A percentile compares a stretch with the other conserved stretches of the same genome.
phyloP scores from a whole-genome alignment of 64 coral and sea anemone species.

The Stichodactyla helianthus region DNA sequence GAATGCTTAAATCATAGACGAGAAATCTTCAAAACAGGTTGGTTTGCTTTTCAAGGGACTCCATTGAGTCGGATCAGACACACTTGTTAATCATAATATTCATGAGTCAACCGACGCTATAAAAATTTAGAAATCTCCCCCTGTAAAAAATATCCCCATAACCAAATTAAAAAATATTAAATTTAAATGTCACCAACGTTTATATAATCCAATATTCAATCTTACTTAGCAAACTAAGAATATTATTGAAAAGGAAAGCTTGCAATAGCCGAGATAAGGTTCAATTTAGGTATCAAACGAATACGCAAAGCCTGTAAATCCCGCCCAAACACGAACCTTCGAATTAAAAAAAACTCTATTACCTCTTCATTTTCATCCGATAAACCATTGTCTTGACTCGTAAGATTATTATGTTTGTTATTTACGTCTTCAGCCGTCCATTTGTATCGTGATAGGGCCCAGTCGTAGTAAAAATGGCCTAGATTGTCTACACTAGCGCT shows the following conservation, averaged over 20 bases:
- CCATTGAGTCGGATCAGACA: not conserved
- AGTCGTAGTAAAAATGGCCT: conserved; percentile 81
- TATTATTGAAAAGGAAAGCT: not conserved
- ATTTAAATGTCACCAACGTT: not conserved
- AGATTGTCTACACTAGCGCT: conserved; percentile 37
- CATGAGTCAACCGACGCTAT: not conserved
- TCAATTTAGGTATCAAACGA: not conserved
- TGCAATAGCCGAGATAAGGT: not conserved
- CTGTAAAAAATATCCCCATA: not conserved
- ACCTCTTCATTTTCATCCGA: conserved; percentile 19
- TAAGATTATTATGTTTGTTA: not conserved
- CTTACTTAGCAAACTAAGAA: not conserved
- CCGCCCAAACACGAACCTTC: not conserved
- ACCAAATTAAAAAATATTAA: not conserved
- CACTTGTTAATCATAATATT: not conserved
- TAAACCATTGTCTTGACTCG: not conserved
- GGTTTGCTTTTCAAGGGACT: not conserved
- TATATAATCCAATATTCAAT: not conserved
- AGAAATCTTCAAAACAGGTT: not conserved
- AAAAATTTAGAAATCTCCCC: not conserved
- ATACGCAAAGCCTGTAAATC: not conserved
- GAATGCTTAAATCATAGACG: not conserved
- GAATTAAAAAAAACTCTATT: not conserved
- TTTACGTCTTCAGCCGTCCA: conserved; percentile 49
- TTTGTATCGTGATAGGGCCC: conserved; percentile 79